phyloP scores from a whole-genome alignment of 2,113 vertebrate genomes.

The Macheiramphus alcinus region DNA sequence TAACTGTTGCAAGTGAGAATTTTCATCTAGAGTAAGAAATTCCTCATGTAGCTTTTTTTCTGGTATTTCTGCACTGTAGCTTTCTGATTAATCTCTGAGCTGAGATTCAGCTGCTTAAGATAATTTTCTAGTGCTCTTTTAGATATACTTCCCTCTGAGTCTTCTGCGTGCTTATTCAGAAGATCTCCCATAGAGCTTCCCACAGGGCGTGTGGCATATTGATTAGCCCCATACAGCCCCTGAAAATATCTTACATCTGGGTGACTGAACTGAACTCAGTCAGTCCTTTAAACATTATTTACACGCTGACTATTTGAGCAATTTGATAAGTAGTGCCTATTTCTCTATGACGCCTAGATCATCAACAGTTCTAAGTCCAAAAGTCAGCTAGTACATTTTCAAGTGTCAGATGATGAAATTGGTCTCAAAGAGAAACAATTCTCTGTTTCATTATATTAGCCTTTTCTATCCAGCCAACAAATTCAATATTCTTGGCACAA shows the following conservation, averaged over 20 bases:
- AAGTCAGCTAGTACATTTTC: neutral
- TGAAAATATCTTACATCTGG: neutral
- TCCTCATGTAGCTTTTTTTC: neutral
- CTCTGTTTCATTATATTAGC: neutral
- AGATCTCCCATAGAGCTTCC: neutral
- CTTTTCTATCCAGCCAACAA: neutral
- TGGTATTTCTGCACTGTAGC: neutral
- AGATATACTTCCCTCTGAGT: neutral
- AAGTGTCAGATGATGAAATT: neutral
- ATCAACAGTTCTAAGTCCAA: neutral
- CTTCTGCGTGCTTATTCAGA: neutral
- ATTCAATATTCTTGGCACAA: slow-evolving; percentile 16
- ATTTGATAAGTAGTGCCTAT: neutral
- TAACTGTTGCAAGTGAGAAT: neutral
- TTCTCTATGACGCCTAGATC: neutral
- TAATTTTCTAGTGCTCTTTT: neutral
- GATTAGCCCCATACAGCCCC: neutral
- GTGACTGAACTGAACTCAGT: neutral
- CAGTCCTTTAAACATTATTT: neutral
- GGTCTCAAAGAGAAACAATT: neutral
- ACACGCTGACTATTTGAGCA: neutral
- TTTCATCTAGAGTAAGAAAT: neutral
- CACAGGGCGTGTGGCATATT: neutral
- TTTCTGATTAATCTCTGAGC: neutral
- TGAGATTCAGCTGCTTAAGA: neutral